Evolutionary conservation across 2,888 invertebrate species (phyloP).

Genomic region (Prosapia bicincta): DNA sequence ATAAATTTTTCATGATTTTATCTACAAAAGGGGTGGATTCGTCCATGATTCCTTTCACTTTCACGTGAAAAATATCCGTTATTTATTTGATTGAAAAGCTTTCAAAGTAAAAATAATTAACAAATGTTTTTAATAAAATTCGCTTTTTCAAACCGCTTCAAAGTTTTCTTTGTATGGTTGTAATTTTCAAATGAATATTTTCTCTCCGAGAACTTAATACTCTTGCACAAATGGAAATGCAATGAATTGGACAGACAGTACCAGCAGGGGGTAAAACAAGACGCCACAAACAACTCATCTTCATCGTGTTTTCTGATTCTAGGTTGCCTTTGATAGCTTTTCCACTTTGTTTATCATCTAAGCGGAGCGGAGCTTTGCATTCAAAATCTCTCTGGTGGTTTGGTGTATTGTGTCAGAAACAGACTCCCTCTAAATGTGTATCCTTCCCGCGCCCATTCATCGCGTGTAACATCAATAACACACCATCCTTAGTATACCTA

Average conservation of each 20-base stretch:
- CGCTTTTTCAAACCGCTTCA: neutral
- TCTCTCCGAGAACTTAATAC: neutral
- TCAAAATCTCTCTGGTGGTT: neutral
- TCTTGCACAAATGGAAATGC: neutral
- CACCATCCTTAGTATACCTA: neutral
- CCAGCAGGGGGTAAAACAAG: neutral
- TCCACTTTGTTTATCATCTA: slow-evolving; percentile 2
- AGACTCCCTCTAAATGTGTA: neutral
- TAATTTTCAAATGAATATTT: neutral
- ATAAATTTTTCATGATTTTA: too few relatives aligned
- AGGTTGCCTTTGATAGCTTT: neutral
- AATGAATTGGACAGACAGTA: neutral
- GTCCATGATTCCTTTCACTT: too few relatives aligned
- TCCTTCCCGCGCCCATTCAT: neutral
- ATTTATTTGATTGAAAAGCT: too few relatives aligned
- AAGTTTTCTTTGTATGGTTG: neutral
- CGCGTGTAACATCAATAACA: neutral
- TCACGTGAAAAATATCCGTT: too few relatives aligned
- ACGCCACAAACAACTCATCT: neutral
- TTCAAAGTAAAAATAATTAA: neutral
- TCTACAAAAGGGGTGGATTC: too few relatives aligned
- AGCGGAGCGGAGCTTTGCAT: neutral
- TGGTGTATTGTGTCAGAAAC: neutral
- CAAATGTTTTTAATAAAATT: neutral
- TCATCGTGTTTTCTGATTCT: neutral